Evolutionary conservation across 2,113 vertebrate genomes (phyloP).

Genomic region (Rhynchomys soricoides): DNA sequence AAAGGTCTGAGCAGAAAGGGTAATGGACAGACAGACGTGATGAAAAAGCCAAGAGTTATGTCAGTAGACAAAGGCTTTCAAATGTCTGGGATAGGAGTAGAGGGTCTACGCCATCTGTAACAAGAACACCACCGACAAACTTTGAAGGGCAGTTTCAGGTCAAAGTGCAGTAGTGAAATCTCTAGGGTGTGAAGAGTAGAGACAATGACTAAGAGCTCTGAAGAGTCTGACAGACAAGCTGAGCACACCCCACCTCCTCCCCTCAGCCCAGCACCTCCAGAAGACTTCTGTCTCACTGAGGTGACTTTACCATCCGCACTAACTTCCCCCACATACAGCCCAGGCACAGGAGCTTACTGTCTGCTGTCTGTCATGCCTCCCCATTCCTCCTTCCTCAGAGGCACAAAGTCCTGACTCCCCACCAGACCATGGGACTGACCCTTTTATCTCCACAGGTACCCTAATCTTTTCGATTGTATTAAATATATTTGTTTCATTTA

Average conservation of each 20-base stretch:
- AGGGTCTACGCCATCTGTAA: not conserved
- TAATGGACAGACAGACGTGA: not conserved
- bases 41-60: not conserved
- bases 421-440: not conserved
- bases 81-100: not conserved
- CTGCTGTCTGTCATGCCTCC: not conserved
- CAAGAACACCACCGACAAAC: not conserved
- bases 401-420: not conserved
- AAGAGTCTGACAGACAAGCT: not conserved
- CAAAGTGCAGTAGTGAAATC: not conserved
- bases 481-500: not conserved
- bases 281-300: not conserved
- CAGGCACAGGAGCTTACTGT: not conserved
- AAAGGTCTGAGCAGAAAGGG: not conserved
- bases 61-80: not conserved
- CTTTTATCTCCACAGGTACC: not conserved
- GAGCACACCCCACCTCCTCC: not conserved
- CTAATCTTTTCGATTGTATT: not conserved
- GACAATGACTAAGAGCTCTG: not conserved
- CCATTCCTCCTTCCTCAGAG: not conserved
- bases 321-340: conserved; percentile 22
- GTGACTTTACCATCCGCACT: not conserved
- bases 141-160: not conserved
- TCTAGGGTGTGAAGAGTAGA: not conserved
- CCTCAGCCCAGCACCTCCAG: not conserved